Conservation (phyloP, 2,888 invertebrate genomes). For the Archips crataeganus region DNA sequence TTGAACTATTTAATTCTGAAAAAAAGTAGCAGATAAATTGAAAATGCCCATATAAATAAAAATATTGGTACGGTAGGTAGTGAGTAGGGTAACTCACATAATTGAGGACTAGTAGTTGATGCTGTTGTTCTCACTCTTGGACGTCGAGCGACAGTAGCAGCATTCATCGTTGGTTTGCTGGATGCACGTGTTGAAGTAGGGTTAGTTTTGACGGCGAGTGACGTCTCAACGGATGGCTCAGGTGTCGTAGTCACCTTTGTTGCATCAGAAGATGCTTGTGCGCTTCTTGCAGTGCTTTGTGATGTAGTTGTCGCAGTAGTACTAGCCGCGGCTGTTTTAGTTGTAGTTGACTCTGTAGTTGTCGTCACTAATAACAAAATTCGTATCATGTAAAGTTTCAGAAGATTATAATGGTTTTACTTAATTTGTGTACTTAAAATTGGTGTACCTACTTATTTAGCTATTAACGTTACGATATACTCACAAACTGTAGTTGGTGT, state of each 20-base stretch:
- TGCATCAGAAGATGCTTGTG: neutral
- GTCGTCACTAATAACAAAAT: slow-evolving; percentile 5
- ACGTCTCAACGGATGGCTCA: neutral
- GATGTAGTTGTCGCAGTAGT: neutral
- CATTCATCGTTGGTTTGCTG: neutral
- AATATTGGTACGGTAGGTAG: neutral
- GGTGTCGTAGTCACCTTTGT: neutral
- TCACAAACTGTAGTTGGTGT: slow-evolving; percentile 3
- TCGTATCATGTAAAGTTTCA: neutral
- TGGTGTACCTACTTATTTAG: neutral
- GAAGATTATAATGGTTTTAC: neutral
- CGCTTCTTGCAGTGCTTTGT: neutral
- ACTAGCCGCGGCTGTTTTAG: neutral
- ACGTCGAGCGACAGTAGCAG: neutral
- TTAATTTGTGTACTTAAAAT: no score
- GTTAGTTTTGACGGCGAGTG: neutral
- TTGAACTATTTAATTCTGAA: no score
- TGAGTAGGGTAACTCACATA: neutral
- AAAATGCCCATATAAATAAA: no score
- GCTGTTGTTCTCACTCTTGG: neutral
- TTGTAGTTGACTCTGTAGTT: neutral
- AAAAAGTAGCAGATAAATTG: no score
- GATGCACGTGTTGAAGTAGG: neutral
- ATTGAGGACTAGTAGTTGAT: neutral
- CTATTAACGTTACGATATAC: neutral